phyloP scores from a whole-genome alignment of 1,140 invertebrate species.

The Apolygus lucorum region DNA sequence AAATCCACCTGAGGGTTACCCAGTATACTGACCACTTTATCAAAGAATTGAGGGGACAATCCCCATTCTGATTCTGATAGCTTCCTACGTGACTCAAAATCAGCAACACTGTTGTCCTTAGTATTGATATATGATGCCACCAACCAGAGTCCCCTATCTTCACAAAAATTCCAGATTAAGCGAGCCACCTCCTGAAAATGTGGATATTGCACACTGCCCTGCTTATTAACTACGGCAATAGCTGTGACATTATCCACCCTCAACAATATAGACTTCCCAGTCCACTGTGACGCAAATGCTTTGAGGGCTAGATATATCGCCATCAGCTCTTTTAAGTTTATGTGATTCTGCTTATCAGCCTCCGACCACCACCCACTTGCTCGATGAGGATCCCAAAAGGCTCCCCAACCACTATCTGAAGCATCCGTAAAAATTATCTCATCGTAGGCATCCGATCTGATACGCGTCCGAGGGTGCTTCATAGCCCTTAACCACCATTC shows the following conservation, averaged over 20 bases:
- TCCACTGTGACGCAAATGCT: neutral
- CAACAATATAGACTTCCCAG: neutral
- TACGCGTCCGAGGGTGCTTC: neutral
- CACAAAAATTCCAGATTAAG: neutral
- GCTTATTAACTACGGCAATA: neutral
- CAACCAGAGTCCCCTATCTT: neutral
- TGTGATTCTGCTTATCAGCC: neutral
- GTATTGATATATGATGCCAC: neutral
- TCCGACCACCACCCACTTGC: neutral
- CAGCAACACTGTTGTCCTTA: neutral
- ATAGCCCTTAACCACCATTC: neutral
- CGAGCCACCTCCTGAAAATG: neutral
- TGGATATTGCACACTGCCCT: neutral
- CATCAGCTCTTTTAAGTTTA: neutral
- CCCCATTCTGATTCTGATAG: neutral
- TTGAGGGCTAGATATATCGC: neutral
- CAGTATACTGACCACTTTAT: neutral
- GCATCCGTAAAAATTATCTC: neutral
- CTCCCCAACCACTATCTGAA: neutral
- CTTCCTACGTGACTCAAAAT: neutral
- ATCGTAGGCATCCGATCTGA: neutral
- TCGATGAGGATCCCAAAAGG: neutral
- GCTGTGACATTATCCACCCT: constrained; percentile 7
- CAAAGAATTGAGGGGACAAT: neutral
- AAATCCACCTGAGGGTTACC: neutral